Percentiles rank a stretch among this genome's conserved stretches.
phyloP scores from a whole-genome alignment of 2,797 vertebrate genomes.

The Pampus argenteus region DNA sequence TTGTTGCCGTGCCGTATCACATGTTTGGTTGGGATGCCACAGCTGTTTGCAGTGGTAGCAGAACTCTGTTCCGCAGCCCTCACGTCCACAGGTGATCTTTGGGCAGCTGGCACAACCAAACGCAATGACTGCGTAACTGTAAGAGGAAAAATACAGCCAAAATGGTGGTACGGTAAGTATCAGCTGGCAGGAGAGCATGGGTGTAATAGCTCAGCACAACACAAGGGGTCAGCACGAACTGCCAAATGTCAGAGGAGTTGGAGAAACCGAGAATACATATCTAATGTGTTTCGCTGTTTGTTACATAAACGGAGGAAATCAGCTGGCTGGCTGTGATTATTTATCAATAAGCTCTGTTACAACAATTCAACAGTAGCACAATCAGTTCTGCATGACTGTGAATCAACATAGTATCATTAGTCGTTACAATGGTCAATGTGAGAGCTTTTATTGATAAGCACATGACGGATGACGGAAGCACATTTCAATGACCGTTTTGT shows the following conservation, averaged over 20 bases:
- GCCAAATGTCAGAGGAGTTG: not conserved
- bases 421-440: constrained; percentile 33
- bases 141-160: constrained; percentile 5
- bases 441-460: constrained; percentile 26
- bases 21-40: constrained; percentile 99
- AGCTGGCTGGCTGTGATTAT: constrained; percentile 19
- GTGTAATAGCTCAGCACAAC: constrained; percentile 17
- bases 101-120: constrained; percentile 99
- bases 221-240: constrained; percentile 49
- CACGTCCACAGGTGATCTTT: constrained; percentile 95
- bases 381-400: constrained; percentile 26
- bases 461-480: not conserved
- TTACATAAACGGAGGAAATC: constrained; percentile 22
- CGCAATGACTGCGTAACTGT: constrained; percentile 95
- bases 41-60: constrained; percentile 99
- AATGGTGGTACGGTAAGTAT: not conserved
- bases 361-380: constrained; percentile 5
- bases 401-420: constrained; percentile 13
- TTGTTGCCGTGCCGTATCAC: constrained; percentile 95
- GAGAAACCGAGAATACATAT: not conserved
- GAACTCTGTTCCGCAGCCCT: constrained; percentile 97
- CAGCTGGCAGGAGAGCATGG: not conserved
- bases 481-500: constrained; percentile 8
- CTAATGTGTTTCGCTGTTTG: not conserved
- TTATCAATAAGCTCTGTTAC: constrained; percentile 17